Conservation (phyloP, 2,797 vertebrate species). For the Rhabdomys pumilio region DNA sequence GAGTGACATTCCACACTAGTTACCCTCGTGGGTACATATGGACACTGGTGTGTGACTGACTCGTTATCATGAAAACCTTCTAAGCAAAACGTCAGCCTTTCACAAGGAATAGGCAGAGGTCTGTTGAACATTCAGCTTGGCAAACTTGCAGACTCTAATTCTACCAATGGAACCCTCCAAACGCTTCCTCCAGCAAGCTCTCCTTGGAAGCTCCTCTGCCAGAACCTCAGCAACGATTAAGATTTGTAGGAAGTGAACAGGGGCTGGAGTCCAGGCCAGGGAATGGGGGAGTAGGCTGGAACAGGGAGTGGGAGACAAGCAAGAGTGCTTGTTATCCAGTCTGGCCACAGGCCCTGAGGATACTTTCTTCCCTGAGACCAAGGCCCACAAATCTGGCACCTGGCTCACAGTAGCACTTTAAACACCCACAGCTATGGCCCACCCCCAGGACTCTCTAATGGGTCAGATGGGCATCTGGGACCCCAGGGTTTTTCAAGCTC, state of each 20-base stretch:
- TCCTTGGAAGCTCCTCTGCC: not conserved
- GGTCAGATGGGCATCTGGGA: not conserved
- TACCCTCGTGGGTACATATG: not conserved
- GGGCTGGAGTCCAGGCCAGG: not conserved
- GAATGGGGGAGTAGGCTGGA: too few relatives aligned
- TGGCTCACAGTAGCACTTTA: not conserved
- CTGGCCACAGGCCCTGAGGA: not conserved
- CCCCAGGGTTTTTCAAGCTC: not conserved
- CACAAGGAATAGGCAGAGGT: not conserved
- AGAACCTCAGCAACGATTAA: not conserved
- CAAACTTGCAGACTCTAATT: not conserved
- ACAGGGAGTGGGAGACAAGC: too few relatives aligned
- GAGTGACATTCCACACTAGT: not conserved
- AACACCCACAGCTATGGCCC: not conserved
- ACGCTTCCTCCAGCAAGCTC: not conserved
- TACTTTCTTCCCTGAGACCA: too few relatives aligned
- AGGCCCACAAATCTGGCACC: not conserved
- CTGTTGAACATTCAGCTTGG: not conserved
- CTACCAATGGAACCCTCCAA: not conserved
- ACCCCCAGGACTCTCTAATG: not conserved
- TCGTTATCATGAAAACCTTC: not conserved
- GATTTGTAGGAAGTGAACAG: fast-evolving
- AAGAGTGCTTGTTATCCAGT: not conserved
- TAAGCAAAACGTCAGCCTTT: not conserved
- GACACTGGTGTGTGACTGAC: not conserved